A percentile compares a stretch with the other conserved stretches of the same genome.
phyloP scores from a whole-genome alignment of 2,797 vertebrate species.

The Toxotes lorentzi region DNA sequence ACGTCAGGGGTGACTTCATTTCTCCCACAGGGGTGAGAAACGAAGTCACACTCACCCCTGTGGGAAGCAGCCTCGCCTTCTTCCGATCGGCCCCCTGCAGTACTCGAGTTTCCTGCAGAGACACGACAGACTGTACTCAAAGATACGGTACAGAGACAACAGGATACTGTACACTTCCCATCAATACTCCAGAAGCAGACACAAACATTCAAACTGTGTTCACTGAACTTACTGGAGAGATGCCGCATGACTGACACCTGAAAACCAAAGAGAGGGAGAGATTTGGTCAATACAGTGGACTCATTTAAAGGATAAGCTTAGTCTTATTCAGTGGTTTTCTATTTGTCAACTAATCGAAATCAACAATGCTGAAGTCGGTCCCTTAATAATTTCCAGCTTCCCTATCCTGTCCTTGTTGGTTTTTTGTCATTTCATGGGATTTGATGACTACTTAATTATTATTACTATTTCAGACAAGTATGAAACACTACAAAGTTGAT shows the following conservation, averaged over 20 bases:
- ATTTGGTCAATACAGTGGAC: conserved; percentile 1
- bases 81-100: conserved; percentile 75
- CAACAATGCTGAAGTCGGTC: not conserved
- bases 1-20: too few relatives aligned
- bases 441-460: not conserved
- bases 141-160: not conserved
- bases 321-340: not conserved
- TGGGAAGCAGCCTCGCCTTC: conserved; percentile 72
- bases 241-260: conserved; percentile 78
- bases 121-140: not conserved
- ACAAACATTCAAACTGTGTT: too few relatives aligned
- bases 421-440: not conserved
- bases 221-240: conserved; percentile 82
- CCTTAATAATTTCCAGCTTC: not conserved
- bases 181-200: not conserved
- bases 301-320: not conserved
- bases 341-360: not conserved
- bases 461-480: not conserved
- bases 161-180: not conserved
- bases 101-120: conserved; percentile 79
- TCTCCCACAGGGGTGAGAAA: too few relatives aligned
- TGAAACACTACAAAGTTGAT: too few relatives aligned
- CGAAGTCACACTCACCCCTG: conserved; percentile 70
- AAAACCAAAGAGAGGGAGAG: conserved; percentile 25
- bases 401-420: not conserved